Evolutionary conservation across 2,113 vertebrate genomes (phyloP).

Genomic region (Rhombomys opimus): DNA sequence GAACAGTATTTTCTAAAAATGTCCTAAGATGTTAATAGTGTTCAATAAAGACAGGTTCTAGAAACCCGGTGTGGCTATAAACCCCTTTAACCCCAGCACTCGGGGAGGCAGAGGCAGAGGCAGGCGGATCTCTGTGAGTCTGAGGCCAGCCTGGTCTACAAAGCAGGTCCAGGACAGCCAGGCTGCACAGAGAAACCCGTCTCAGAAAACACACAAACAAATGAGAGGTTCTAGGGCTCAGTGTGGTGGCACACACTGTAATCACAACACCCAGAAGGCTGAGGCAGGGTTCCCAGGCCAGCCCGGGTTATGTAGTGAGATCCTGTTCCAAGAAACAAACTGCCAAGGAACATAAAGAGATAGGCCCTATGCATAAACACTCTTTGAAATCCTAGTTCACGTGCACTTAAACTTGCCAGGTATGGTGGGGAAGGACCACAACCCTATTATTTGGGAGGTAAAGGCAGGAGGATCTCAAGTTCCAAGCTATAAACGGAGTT

Average conservation of each 20-base stretch:
- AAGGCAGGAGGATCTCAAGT: neutral
- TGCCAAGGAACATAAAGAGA: neutral
- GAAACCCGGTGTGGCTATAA: too few relatives aligned
- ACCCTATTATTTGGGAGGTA: neutral
- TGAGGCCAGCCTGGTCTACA: neutral
- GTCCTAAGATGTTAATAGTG: conserved; percentile 39
- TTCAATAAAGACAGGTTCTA: conserved; percentile 16
- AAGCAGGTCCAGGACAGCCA: too few relatives aligned
- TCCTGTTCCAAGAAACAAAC: neutral
- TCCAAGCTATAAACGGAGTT: neutral
- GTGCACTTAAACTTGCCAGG: neutral
- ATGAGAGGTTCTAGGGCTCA: neutral
- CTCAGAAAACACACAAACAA: too few relatives aligned
- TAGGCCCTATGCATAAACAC: neutral
- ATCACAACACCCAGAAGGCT: neutral
- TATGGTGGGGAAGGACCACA: neutral
- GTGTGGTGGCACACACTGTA: neutral
- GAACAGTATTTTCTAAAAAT: conserved; percentile 49
- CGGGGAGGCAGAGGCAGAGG: too few relatives aligned
- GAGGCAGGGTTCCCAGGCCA: neutral
- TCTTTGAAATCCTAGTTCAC: conserved; percentile 43
- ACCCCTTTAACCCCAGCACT: neutral
- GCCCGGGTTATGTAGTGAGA: neutral
- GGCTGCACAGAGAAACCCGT: too few relatives aligned
- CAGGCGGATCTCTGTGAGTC: neutral